Evolutionary conservation across 2,888 invertebrate genomes (phyloP), one percentile per base, ranked within the genome.

Genomic region (Euplexia lucipara): DNA sequence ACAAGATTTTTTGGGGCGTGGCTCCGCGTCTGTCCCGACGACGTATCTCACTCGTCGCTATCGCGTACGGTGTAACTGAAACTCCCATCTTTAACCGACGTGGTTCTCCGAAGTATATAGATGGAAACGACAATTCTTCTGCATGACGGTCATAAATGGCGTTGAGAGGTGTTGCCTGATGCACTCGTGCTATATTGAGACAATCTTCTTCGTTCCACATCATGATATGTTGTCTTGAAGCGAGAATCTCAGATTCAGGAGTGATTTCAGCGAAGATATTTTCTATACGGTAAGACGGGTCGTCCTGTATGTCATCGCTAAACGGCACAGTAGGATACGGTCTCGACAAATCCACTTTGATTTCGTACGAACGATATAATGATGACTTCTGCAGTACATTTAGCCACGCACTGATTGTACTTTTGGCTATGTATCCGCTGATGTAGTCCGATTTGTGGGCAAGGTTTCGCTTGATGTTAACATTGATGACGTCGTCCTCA

Each of bases 1-100:
- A 57, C 16, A 57, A 57, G 34, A 57, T 1, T 57, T 57, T 57
- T 48, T 48, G 35, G 26, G 56, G 56, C 49, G 49, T 57, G 56
- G 56, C 56, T 18, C 56, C 56, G 14, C 56, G 56, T 18, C 56
- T 57, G 22, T 35, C 56, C 7, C 35, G 0, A 0, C 56, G 56
- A 26, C 56, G 35, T 57, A 57, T 2, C 2, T 57, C 57, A 57
- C 57, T 57, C 35, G 35, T 57, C 1, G 57, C 51, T 2, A 57
- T 35, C 56, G 22, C 48, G 16, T 48, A 26, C 6, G 10, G 35
- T 57, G 56, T 18, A 0, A 57, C 34, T 35, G 56, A 16, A 57
- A 57, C 14, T 4, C 14, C 16, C 34, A 7, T 48, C 48, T 56
- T 1, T 4, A 48, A 26, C 0, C 34, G 56, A 14, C 56, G 56